phyloP scores from a whole-genome alignment of 2,888 invertebrate genomes.

The Drosophila rubida region DNA sequence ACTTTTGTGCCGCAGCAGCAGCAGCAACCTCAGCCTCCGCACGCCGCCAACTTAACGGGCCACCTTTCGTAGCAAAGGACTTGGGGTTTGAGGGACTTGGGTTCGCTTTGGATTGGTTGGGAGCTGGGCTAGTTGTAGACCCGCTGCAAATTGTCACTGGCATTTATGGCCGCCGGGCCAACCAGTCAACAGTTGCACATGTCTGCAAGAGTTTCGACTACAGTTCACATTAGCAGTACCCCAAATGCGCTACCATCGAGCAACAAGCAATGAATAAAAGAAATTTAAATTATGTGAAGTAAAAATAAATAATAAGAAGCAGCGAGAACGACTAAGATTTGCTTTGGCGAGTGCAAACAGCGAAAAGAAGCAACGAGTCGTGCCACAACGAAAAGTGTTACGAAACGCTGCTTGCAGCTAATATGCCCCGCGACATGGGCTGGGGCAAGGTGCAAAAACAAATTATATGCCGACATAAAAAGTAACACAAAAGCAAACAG shows the following conservation, averaged over 20 bases:
- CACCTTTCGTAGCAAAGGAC: conserved; percentile 7
- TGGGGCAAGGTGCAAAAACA: conserved; percentile 24
- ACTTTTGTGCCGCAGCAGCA: conserved; percentile 70
- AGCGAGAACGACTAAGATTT: background rate
- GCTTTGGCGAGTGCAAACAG: background rate
- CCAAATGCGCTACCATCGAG: conserved; percentile 11
- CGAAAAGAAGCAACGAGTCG: no score
- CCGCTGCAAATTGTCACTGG: conserved; percentile 73
- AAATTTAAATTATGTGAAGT: no score
- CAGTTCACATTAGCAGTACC: conserved; percentile 29
- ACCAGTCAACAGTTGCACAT: conserved; percentile 40
- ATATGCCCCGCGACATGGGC: conserved; percentile 12
- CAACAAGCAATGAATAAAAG: background rate
- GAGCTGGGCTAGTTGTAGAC: conserved; percentile 20
- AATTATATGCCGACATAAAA: conserved; percentile 64
- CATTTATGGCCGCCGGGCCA: conserved; percentile 66
- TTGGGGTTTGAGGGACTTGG: background rate
- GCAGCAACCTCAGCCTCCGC: conserved; percentile 32
- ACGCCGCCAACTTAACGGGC: conserved; percentile 17
- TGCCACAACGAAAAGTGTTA: background rate
- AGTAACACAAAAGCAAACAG: conserved; percentile 66
- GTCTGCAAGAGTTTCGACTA: conserved; percentile 36
- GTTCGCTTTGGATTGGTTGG: background rate
- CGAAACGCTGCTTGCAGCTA: conserved; percentile 6
- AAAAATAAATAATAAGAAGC: no score